These are phyloP conservation scores for Pogonomyrmex barbatus DNA, from an alignment of 1,140 invertebrate species.

Conservation along the genomic window DNA sequence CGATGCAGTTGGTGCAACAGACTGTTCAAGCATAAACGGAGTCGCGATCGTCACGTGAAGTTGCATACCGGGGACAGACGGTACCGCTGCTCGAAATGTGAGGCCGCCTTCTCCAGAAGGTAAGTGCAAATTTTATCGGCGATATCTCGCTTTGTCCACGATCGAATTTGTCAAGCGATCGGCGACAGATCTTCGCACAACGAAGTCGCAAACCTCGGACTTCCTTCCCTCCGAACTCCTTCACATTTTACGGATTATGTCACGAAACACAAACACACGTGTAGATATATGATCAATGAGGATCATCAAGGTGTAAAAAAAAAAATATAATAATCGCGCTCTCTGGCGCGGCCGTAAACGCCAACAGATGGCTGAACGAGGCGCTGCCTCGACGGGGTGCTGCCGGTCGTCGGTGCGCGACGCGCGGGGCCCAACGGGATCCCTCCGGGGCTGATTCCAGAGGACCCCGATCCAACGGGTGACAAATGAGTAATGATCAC, in stretches of 20 bases:
- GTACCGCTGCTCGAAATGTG: conserved; percentile 96
- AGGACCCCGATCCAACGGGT: conserved; percentile 71
- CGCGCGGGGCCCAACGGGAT: conserved; percentile 42
- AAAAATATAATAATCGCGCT: conserved; percentile 28
- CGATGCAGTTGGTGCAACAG: conserved; percentile 95
- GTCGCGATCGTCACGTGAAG: conserved; percentile 97
- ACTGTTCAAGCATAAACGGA: conserved; percentile 97
- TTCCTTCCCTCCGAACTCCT: neutral
- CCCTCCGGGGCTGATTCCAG: conserved; percentile 54
- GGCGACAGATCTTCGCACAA: no score
- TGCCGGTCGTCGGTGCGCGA: conserved; percentile 40
- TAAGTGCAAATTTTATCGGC: conserved; percentile 81
- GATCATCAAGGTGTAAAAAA: conserved; percentile 19
- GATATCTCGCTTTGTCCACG: neutral
- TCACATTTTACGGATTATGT: neutral
- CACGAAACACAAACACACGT: neutral
- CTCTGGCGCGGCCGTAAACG: conserved; percentile 32
- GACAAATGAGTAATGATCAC: conserved; percentile 82
- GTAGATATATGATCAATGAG: neutral
- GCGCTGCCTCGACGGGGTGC: conserved; percentile 35
- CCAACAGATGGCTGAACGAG: conserved; percentile 46
- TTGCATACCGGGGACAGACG: conserved; percentile 97
- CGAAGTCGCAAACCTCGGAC: neutral
- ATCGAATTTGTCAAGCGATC: neutral
- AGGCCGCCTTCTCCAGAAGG: conserved; percentile 97